Base-by-base conservation (phyloP, 2,888 invertebrate genomes). In the Pegoplata infirma region DNA sequence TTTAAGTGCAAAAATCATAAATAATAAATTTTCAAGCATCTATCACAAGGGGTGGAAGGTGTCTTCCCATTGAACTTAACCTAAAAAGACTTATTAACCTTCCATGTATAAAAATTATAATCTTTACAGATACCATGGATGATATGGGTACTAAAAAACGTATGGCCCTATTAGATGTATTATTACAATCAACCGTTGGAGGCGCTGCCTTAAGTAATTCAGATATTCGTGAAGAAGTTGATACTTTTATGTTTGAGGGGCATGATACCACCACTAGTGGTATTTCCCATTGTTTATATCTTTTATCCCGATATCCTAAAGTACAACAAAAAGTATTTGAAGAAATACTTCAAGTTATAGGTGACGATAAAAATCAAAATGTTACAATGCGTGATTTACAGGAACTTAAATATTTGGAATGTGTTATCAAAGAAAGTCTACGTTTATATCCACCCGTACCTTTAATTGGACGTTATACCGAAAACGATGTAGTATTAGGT, bases 141-240 rank as follows among this genome's bases (percentile, higher is more conserved):
- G 75, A 69, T 36, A 46, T 53, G n/a, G 28, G 53, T 14, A 3
- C 5, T 5, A 28, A 25, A n/a, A n/a, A n/a, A n/a, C n/a, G n/a
- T n/a, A n/a, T n/a, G n/a, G n/a, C n/a, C n/a, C n/a, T n/a, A n/a
- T n/a, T n/a, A n/a, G n/a, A n/a, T n/a, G n/a, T n/a, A n/a, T 86
- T 94, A 4, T 86, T 94, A 7, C 89, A 93, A 68, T 89, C 92
- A 2, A 91, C 90, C 76, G 88, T 91, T 2, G 91, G 92, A 67
- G 93, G 92, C 0, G 84, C 90, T 67, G 91, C 90, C 5, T 88
- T 94, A 58, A 89, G 91, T 0, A 91, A 92, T 72, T 88, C 91
- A 8, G 91, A 91, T 74, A 91, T 94, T 5, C 89, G 92, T 67
- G 93, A 93, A 85, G 93, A 94, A 90, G 93, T 94, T 0, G n/a